phyloP scores from a whole-genome alignment of 2,113 vertebrate species.

The Cathartes aura region DNA sequence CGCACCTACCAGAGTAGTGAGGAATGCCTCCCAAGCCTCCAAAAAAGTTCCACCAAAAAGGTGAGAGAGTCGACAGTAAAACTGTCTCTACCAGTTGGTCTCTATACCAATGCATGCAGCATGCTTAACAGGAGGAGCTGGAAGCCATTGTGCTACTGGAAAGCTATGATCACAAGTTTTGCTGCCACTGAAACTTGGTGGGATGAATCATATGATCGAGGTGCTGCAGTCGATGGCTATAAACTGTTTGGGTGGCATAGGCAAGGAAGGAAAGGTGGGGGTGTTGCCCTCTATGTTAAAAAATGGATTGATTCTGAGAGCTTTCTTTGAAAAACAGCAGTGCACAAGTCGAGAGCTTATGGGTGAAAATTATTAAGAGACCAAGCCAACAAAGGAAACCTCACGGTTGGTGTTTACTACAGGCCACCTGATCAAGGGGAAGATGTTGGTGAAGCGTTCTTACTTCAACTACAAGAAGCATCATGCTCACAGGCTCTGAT shows the following conservation, averaged over 20 bases:
- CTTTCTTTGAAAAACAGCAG: background rate
- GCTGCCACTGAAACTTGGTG: background rate
- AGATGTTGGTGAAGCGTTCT: background rate
- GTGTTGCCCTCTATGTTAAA: background rate
- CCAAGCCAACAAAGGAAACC: background rate
- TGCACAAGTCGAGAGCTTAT: background rate
- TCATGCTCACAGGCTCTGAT: background rate
- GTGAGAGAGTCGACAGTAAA: background rate
- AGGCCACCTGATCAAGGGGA: background rate
- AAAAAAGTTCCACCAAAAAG: background rate
- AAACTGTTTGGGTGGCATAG: background rate
- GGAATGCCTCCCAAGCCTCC: background rate
- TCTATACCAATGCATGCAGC: background rate
- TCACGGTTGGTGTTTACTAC: background rate
- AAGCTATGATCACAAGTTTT: background rate
- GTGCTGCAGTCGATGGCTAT: background rate
- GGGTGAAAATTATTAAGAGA: background rate
- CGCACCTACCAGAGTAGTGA: background rate
- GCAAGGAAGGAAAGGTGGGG: background rate
- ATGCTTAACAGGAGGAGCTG: background rate
- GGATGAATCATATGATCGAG: background rate
- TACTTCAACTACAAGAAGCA: background rate
- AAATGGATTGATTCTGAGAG: background rate
- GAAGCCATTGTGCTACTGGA: background rate
- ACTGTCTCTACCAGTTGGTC: background rate